Evolutionary conservation across 2,888 invertebrate species (phyloP).

Genomic region (Helobdella robusta): DNA sequence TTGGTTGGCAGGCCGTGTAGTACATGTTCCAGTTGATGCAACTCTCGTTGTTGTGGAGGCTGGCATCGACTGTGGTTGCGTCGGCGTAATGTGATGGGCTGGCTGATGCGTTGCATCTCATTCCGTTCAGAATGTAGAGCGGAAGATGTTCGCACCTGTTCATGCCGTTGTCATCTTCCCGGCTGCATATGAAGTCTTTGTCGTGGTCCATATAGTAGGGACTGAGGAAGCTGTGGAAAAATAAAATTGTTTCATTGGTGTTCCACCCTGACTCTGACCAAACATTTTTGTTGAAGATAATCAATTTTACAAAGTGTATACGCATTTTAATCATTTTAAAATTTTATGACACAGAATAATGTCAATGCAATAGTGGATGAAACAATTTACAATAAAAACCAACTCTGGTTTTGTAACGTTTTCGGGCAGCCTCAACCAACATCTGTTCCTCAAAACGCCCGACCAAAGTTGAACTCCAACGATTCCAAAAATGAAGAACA

Average conservation of each 20-base stretch:
- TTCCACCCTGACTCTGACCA: no score
- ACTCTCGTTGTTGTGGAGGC: constrained; percentile 54
- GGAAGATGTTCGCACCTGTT: constrained; percentile 58
- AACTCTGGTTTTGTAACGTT: constrained; percentile 29
- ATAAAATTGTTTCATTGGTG: no score
- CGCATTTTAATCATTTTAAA: no score
- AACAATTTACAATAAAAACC: no score
- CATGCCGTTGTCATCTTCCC: constrained; percentile 86
- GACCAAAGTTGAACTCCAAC: constrained; percentile 99
- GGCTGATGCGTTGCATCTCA: constrained; percentile 68
- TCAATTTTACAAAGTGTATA: no score
- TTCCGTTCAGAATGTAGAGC: constrained; percentile 58
- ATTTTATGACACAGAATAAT: no score
- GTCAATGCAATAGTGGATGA: no score
- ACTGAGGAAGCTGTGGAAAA: no score
- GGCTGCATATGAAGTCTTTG: constrained; percentile 86
- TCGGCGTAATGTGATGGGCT: neutral
- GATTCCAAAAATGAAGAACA: constrained; percentile 99
- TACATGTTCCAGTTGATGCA: constrained; percentile 99
- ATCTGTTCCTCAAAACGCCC: constrained; percentile 86
- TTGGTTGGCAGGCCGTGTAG: constrained; percentile 84
- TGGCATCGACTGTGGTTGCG: neutral
- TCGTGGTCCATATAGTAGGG: constrained; percentile 24
- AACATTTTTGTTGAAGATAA: no score
- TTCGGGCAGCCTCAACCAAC: constrained; percentile 60